Base-by-base conservation (phyloP, 2,888 invertebrate genomes). In the Oasisia sp. region DNA sequence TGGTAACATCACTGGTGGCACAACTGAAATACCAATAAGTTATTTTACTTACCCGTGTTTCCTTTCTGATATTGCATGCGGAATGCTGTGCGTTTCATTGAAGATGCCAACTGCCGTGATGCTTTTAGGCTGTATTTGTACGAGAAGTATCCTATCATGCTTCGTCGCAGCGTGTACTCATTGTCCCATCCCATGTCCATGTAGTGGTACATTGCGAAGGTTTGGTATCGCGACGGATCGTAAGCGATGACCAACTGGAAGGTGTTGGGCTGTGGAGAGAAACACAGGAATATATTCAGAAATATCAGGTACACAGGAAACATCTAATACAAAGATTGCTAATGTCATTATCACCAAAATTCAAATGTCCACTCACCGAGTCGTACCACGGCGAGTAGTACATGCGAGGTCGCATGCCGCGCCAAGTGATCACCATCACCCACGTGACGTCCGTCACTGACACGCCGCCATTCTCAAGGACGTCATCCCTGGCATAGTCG, bases 371-470 rank as follows among this genome's bases (percentile, higher is more conserved):
- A 44, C 90, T 32, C 44, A 90, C 90, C 90, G 14, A 14, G 8
- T 90, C 90, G 32, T 90, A 14, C 7, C 7, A 19, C 27, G 90
- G 27, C 38, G 32, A 90, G 90, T 90, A 90, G 27, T 32, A 90
- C 44, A 90, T 38, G 38, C 90, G 38, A 32, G 90, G 90, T 12
- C 32, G 4, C 90, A 90, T 44, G 14, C 32, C 5, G 32, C 19
- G 4, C 90, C 90, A 90, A 32, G 90, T 90, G 90, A 90, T 90
- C 90, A 90, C 90, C 14, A 90, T 44, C 90, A 44, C 90, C 38
- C 44, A 90, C 38, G 32, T 90, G 44, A 90, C 44, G 32, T 44
- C 19, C 3, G 90, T 90, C 14, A 38, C 44, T 38, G 38, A 38
- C 14, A 90, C 90, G 8, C 90, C 90, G 90, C 90, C 2, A 14